These are phyloP conservation scores for Drosophila falleni DNA, from an alignment of 2,888 invertebrate genomes.

Conservation along the genomic window DNA sequence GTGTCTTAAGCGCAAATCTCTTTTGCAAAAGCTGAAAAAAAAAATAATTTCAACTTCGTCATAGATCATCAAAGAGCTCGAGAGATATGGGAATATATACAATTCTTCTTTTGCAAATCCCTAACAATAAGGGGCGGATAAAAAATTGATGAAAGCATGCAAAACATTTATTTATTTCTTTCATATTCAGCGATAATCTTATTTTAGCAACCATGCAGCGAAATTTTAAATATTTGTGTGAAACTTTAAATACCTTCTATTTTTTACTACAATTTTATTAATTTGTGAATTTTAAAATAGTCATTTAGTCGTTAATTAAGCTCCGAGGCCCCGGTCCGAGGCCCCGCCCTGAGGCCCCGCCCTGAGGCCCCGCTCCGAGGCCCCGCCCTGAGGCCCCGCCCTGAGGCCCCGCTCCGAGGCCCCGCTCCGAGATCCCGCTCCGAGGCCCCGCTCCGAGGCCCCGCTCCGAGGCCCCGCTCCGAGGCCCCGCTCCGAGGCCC, in stretches of 20 bases:
- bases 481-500: no score
- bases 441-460: no score
- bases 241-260: background rate
- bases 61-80: conserved; percentile 44
- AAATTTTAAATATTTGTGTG: background rate
- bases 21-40: conserved; percentile 37
- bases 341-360: no score
- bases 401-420: no score
- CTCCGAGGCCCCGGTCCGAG: no score
- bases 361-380: no score
- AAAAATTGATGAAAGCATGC: conserved; percentile 36
- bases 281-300: conserved; percentile 1
- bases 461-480: no score
- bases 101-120: conserved; percentile 18
- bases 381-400: no score
- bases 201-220: conserved; percentile 10
- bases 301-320: background rate
- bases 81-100: conserved; percentile 9
- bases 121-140: background rate
- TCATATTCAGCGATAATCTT: conserved; percentile 11
- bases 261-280: background rate
- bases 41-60: conserved; percentile 43
- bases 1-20: conserved; percentile 48
- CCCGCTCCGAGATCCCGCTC: no score
- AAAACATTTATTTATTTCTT: conserved; percentile 15